Evolutionary conservation across 2,888 invertebrate genomes (phyloP), one percentile per base, ranked within the genome.

Genomic region (Phengaris alcon): DNA sequence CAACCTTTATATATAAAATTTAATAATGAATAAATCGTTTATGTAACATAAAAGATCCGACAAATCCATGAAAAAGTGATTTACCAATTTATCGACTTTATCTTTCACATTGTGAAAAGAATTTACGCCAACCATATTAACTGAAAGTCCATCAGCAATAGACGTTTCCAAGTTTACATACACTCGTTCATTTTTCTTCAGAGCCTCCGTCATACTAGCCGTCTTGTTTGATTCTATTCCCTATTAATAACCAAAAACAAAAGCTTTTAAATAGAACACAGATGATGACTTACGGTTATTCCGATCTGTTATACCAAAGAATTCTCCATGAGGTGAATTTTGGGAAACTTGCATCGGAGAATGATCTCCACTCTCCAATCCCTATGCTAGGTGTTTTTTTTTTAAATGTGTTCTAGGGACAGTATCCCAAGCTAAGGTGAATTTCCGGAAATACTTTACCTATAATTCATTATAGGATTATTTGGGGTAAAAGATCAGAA

Each of bases 91-190:
- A 79, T 93, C 92, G 13, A 91, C 84, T 12, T 90, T 76, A 44
- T 89, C 89, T 81, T 88, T 91, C 4, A 90, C 75, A 75, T 83
- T 91, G 77, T 88, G 80, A 78, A 93, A 93, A 2, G 90, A 86
- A 78, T 93, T 93, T 0, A 91, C 90, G 74, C 92, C 92, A 57
- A 89, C 89, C 79, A 84, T 83, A 75, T 85, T 88, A 0, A 92
- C 88, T 12, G 83, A 88, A 57, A 98, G 90, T 80, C 97, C 97
- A 90, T 98, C 98, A n/a, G 98, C 98, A 76, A 98, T 88, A 0
- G 97, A 97, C 4, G 96, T 95, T 9, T 94, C 92, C 44, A 96
- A 94, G 15, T 94, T 89, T 0, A 96, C 94, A 77, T 90, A 90
- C 0, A 96, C 90, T n/a, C 97, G 96, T 79, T 95, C 95, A n/a